phyloP scores from a whole-genome alignment of 2,797 vertebrate genomes.

The Schizothorax lantsangensis region DNA sequence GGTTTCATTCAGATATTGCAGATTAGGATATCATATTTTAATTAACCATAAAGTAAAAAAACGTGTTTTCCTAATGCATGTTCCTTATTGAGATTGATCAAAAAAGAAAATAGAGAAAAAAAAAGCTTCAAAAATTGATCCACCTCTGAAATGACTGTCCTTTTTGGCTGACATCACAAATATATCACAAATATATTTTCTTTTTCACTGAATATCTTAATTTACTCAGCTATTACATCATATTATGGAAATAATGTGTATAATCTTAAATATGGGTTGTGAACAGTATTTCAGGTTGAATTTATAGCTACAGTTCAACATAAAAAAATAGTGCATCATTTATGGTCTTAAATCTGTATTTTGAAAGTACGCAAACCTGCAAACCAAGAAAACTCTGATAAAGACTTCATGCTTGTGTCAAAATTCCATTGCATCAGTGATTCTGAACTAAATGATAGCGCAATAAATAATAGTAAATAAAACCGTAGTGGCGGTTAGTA shows the following conservation, averaged over 20 bases:
- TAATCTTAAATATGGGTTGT: background rate
- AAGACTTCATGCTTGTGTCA: conserved; percentile 20
- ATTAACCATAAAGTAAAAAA: background rate
- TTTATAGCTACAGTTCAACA: conserved; percentile 2
- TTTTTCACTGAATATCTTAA: background rate
- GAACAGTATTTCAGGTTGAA: background rate
- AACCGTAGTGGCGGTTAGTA: conserved; percentile 5
- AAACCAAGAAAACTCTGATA: conserved; percentile 19
- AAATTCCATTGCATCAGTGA: conserved; percentile 22
- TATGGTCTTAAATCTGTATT: background rate
- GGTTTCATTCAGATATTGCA: background rate
- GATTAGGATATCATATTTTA: background rate
- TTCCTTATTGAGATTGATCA: background rate
- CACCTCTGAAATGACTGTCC: background rate
- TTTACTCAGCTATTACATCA: conserved; percentile 7
- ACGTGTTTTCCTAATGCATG: background rate
- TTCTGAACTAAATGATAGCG: conserved; percentile 18
- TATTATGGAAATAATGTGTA: background rate
- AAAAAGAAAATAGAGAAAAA: background rate
- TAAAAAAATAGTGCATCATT: background rate
- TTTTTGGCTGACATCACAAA: background rate
- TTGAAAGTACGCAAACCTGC: background rate
- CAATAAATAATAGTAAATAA: conserved; percentile 39
- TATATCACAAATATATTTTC: background rate
- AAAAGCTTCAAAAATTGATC: background rate